Conservation (phyloP, 1,140 invertebrate genomes). For the Halyomorpha halys region DNA sequence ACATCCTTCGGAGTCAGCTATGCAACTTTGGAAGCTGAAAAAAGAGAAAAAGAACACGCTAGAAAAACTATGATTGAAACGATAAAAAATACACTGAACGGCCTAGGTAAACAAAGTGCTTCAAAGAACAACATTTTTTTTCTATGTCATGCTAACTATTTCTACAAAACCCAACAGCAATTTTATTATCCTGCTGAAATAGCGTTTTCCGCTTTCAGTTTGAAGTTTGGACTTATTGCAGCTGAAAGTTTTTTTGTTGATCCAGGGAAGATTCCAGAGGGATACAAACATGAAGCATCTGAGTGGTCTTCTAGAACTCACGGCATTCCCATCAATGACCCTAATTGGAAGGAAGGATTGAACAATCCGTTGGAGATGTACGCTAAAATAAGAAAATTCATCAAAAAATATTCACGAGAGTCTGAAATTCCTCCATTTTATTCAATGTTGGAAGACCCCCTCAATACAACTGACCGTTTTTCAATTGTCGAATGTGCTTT, state of each 20-base stretch:
- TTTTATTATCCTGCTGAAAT: conserved; percentile 16
- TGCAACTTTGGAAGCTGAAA: conserved; percentile 4
- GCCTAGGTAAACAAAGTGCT: not conserved
- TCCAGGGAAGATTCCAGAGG: not conserved
- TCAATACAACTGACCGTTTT: too few species aligned
- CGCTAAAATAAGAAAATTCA: too few species aligned
- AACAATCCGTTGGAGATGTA: too few species aligned
- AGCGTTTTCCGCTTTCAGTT: conserved; percentile 2
- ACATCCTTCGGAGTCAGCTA: conserved; percentile 17
- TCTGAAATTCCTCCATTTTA: too few species aligned
- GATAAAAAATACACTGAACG: not conserved
- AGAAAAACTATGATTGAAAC: conserved; percentile 6
- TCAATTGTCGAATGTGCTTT: too few species aligned
- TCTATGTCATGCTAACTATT: conserved; percentile 12
- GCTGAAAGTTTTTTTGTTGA: not conserved
- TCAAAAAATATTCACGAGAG: too few species aligned
- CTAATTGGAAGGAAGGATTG: not conserved
- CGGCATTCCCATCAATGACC: not conserved
- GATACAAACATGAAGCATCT: not conserved
- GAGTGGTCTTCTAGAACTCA: conserved; percentile 1
- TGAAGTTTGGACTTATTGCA: not conserved
- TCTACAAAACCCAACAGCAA: not conserved
- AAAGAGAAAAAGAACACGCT: conserved; percentile 9
- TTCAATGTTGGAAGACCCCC: too few species aligned
- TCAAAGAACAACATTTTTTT: not conserved